Percentiles rank a stretch among this genome's conserved stretches.
Conservation (phyloP, 92 coral and sea anemone genomes). For the Zoanthus gigantus region DNA sequence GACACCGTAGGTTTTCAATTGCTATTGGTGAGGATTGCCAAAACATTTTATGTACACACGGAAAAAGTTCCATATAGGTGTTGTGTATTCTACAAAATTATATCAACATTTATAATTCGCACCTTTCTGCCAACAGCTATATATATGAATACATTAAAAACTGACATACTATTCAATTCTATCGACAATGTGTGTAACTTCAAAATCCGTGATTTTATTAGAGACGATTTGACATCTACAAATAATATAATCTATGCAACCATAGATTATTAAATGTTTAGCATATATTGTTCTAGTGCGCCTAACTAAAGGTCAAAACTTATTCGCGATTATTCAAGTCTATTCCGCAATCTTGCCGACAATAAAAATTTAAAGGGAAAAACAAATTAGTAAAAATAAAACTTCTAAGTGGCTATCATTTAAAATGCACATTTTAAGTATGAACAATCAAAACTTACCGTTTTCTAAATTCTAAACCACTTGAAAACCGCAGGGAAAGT, state of each 20-base stretch:
- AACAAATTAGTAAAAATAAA: not conserved
- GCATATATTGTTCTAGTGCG: not conserved
- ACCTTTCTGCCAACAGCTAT: no score
- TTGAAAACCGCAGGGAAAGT: not conserved
- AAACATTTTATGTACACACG: not conserved
- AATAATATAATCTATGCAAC: not conserved
- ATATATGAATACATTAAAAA: no score
- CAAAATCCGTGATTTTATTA: no score
- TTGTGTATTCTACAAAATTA: no score
- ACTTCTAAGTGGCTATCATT: not conserved
- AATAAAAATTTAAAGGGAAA: not conserved
- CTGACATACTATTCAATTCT: no score
- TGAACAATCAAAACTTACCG: not conserved
- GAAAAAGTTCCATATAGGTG: not conserved
- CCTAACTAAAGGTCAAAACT: not conserved
- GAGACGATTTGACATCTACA: not conserved
- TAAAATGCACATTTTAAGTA: not conserved
- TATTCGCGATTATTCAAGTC: not conserved
- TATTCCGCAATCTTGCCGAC: not conserved
- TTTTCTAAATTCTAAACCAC: not conserved
- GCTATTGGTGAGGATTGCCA: not conserved
- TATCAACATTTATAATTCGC: no score
- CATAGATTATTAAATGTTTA: not conserved
- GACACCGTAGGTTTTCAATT: not conserved
- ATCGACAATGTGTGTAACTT: no score